These are phyloP conservation scores for Heliconius hortense DNA, from an alignment of 2,888 invertebrate species.

Conservation along the genomic window DNA sequence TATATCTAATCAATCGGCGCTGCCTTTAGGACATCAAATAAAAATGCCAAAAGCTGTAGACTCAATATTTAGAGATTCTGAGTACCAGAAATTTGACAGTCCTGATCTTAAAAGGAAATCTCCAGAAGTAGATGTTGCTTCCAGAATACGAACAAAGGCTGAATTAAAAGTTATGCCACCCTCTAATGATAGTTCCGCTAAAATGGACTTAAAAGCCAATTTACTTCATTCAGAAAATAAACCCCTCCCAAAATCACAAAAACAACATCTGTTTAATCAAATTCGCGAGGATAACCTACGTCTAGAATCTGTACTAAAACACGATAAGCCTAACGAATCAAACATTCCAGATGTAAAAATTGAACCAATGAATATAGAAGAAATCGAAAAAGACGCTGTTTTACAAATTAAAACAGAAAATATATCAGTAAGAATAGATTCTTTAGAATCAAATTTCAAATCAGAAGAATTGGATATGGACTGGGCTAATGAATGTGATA, in stretches of 20 bases:
- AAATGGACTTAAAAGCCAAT: slow-evolving; percentile 53
- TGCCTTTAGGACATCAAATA: slow-evolving; percentile 74
- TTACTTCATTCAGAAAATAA: slow-evolving; percentile 52
- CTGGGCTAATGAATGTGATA: slow-evolving; percentile 89
- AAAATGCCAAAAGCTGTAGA: slow-evolving; percentile 87
- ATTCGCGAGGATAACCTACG: slow-evolving; percentile 72
- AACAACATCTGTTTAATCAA: slow-evolving; percentile 75
- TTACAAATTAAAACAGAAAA: slow-evolving; percentile 69
- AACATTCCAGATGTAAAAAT: slow-evolving; percentile 83
- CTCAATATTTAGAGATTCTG: slow-evolving; percentile 81
- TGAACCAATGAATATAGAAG: slow-evolving; percentile 85
- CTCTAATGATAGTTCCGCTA: slow-evolving; percentile 61
- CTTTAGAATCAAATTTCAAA: slow-evolving; percentile 42
- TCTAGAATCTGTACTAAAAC: slow-evolving; percentile 82
- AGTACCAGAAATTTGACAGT: slow-evolving; percentile 63
- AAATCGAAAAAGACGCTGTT: slow-evolving; percentile 83
- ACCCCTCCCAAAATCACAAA: slow-evolving; percentile 70
- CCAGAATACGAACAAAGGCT: slow-evolving; percentile 92
- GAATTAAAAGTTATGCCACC: slow-evolving; percentile 86
- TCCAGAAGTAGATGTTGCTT: slow-evolving; percentile 82
- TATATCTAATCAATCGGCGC: slow-evolving; percentile 48
- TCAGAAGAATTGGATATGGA: slow-evolving; percentile 65
- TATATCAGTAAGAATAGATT: slow-evolving; percentile 53
- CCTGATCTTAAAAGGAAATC: slow-evolving; percentile 64
- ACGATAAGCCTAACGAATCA: slow-evolving; percentile 80